Base-by-base conservation (phyloP, 2,797 vertebrate species). In the Sphaeramia orbicularis region DNA sequence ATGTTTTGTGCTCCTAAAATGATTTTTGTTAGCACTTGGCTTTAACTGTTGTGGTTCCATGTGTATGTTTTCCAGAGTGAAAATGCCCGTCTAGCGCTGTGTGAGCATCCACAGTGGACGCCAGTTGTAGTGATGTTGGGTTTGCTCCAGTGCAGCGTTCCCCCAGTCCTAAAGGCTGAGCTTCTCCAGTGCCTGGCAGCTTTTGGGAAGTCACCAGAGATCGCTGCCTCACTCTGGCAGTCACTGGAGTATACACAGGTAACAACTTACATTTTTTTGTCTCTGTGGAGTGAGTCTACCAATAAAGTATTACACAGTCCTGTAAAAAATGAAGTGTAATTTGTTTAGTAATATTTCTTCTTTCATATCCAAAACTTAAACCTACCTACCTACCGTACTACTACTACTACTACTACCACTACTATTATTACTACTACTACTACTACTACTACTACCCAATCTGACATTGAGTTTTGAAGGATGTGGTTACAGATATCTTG, bases 241-340 rank as follows among this genome's bases (percentile, higher is more conserved):
- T 99, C 98, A 0, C 82, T 99, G 90, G 98, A 99, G 73, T 99
- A 98, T 62, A 96, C 97, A 2, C 98, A 99, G 96, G 98, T 98
- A 42, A 49, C 35, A n/a, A 5, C 37, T 18, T 40, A 14, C n/a
- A 5, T n/a, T 24, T 10, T 10, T 24, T 4, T 6, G 24, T 27
- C 24, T 27, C 4, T 27, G 24, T 27, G 2, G 2, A 27, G 24
- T 27, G 24, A 27, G 24, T 27, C 24, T 27, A 27, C 24, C 24
- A 27, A 27, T 27, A 6, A 27, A 27, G 24, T 27, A 5, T 27
- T 27, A 4, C 24, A 27, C 24, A 27, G 6, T 27, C 24, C 3
- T 27, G 24, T 27, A 27, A 5, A 27, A 27, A 27, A 27, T 27
- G 27, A 27, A 27, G 6, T 27, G 24, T 3, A 2, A 21, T 19